Evolutionary conservation across 2,797 vertebrate genomes (phyloP).

Genomic region (Catostomus latipinnis): DNA sequence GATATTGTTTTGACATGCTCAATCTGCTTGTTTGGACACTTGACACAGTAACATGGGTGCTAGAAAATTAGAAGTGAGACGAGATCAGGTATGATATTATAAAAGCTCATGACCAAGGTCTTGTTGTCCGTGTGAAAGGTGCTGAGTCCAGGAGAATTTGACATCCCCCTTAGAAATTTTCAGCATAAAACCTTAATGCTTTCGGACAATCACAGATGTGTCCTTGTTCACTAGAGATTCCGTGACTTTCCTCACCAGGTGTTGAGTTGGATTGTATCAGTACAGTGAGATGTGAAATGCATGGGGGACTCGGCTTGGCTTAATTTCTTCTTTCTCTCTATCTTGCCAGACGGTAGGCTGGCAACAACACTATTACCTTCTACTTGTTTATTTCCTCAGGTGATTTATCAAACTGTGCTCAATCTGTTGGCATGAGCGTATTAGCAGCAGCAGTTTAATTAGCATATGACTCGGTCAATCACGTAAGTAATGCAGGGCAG

Average conservation of each 20-base stretch:
- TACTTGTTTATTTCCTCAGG: slow-evolving; percentile 54
- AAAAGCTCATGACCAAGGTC: slow-evolving; percentile 44
- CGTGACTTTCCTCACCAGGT: slow-evolving; percentile 51
- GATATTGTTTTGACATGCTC: slow-evolving; percentile 46
- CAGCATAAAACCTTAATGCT: slow-evolving; percentile 57
- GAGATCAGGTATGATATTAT: slow-evolving; percentile 54
- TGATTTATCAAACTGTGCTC: slow-evolving; percentile 56
- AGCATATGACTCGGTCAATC: slow-evolving; percentile 55
- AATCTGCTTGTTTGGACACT: slow-evolving; percentile 22
- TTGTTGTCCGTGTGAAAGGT: slow-evolving; percentile 49
- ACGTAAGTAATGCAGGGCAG: neutral
- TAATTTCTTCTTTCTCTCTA: neutral
- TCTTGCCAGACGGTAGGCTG: slow-evolving; percentile 47
- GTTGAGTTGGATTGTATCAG: slow-evolving; percentile 24
- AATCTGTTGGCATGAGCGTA: slow-evolving; percentile 44
- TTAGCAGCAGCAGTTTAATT: slow-evolving; percentile 52
- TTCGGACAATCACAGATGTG: slow-evolving; percentile 67
- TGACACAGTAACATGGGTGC: slow-evolving; percentile 33
- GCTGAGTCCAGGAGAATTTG: slow-evolving; percentile 51
- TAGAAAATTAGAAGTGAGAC: slow-evolving; percentile 15
- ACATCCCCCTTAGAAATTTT: slow-evolving; percentile 45
- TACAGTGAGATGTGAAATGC: slow-evolving; percentile 41
- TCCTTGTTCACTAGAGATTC: slow-evolving; percentile 57
- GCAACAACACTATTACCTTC: slow-evolving; percentile 49
- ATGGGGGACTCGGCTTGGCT: slow-evolving; percentile 26